Conservation (phyloP, 2,797 vertebrate species). For the Fistularia tabacaria region DNA sequence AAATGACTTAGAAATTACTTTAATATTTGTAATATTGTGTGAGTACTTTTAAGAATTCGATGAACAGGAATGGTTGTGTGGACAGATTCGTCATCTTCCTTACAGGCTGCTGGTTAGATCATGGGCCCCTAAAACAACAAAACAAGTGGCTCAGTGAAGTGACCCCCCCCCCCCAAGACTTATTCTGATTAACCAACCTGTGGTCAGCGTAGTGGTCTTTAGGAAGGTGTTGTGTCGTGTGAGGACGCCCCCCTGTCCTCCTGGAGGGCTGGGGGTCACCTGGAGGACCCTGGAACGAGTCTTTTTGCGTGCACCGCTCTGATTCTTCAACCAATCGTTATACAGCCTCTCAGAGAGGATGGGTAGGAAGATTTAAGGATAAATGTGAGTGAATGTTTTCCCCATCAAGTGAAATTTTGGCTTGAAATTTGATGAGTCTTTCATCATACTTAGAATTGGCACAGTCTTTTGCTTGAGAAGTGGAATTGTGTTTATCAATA, state of each 20-base stretch:
- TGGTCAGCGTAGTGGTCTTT: too few relatives aligned
- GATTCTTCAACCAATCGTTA: slow-evolving; percentile 51
- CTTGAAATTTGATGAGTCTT: too few relatives aligned
- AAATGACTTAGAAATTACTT: too few relatives aligned
- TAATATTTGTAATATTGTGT: too few relatives aligned
- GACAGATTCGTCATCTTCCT: not conserved
- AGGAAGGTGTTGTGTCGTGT: too few relatives aligned
- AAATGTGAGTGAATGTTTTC: too few relatives aligned
- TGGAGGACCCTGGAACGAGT: slow-evolving; percentile 44
- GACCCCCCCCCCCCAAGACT: not conserved
- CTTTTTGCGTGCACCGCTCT: slow-evolving; percentile 32
- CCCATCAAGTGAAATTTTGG: too few relatives aligned
- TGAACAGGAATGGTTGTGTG: not conserved
- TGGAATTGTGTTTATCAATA: too few relatives aligned
- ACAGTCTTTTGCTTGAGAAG: too few relatives aligned
- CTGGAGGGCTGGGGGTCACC: slow-evolving; percentile 40
- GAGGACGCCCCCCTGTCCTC: slow-evolving; percentile 3
- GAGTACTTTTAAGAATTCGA: too few relatives aligned
- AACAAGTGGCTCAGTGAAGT: not conserved
- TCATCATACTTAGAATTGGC: too few relatives aligned
- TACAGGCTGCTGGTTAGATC: slow-evolving; percentile 1
- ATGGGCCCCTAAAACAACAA: slow-evolving; percentile 33
- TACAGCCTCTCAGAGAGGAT: slow-evolving; percentile 69
- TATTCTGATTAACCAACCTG: too few relatives aligned
- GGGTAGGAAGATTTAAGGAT: slow-evolving; percentile 76